phyloP scores from a whole-genome alignment of 2,888 invertebrate genomes.

The Branchinecta sandiegonensis region DNA sequence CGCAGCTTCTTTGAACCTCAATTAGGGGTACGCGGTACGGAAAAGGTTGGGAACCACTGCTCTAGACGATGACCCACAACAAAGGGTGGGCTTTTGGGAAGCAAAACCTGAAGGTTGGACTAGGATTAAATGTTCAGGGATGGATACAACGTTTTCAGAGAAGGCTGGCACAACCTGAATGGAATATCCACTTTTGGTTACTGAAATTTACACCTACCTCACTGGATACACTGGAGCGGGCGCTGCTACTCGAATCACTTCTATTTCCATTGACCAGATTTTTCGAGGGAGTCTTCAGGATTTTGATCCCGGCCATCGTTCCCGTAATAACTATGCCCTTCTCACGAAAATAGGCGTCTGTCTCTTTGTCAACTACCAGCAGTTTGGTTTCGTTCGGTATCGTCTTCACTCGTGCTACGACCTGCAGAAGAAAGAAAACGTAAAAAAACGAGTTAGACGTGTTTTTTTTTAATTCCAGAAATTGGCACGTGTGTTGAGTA shows the following conservation, averaged over 20 bases:
- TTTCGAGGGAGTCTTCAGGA: constrained; percentile 30
- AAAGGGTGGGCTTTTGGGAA: no score
- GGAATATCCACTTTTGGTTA: no score
- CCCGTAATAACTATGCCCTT: constrained; percentile 40
- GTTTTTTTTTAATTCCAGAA: not conserved
- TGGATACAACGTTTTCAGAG: no score
- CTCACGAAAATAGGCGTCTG: constrained; percentile 53
- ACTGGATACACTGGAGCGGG: not conserved
- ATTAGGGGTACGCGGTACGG: no score
- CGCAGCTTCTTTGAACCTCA: no score
- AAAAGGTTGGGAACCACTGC: no score
- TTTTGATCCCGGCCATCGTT: constrained; percentile 38
- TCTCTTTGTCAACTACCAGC: constrained; percentile 63
- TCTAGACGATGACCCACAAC: no score
- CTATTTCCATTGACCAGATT: not conserved
- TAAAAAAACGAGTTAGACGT: constrained; percentile 8
- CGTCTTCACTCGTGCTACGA: constrained; percentile 82
- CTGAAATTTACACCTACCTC: not conserved
- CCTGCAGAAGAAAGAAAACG: constrained; percentile 36
- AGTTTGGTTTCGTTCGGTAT: constrained; percentile 71
- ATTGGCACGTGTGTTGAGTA: no score
- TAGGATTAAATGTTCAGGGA: no score
- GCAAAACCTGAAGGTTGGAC: no score
- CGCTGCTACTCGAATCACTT: not conserved
- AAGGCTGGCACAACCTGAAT: no score